These are phyloP conservation scores for Myripristis murdjan DNA, from an alignment of 2,797 vertebrate species.

Conservation along the genomic window DNA sequence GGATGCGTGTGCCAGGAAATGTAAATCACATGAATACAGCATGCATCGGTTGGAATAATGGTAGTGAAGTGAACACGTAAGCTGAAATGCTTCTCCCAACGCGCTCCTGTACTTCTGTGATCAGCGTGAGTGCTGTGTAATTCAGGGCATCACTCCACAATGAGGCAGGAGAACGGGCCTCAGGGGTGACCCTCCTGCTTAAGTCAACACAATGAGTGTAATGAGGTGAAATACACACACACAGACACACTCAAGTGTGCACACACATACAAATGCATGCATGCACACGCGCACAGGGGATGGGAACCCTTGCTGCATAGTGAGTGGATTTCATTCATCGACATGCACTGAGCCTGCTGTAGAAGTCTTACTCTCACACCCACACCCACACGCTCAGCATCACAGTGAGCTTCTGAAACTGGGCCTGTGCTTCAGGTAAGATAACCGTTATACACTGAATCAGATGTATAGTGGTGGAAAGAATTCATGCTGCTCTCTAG, in stretches of 20 bases:
- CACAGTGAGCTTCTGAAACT: too few species aligned
- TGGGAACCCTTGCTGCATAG: conserved; percentile 73
- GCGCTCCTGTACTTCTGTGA: conserved; percentile 31
- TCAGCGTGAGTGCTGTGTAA: conserved; percentile 44
- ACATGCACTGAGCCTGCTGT: conserved; percentile 68
- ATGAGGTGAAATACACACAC: conserved; percentile 76
- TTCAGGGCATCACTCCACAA: conserved; percentile 70
- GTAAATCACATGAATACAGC: conserved; percentile 12
- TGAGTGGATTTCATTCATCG: conserved; percentile 79
- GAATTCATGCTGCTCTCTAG: neutral
- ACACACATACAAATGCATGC: neutral
- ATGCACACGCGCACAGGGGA: conserved; percentile 34
- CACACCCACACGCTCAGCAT: conserved; percentile 63
- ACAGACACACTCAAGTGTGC: conserved; percentile 23
- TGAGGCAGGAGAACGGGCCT: conserved; percentile 62
- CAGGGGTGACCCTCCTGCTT: conserved; percentile 76
- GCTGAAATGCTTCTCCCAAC: conserved; percentile 34
- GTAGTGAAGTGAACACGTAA: conserved; percentile 14
- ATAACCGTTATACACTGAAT: conserved; percentile 19
- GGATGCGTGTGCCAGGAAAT: conserved; percentile 14
- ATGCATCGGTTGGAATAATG: conserved; percentile 16
- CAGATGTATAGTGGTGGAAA: neutral
- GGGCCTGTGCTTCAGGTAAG: too few species aligned
- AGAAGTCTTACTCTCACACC: conserved; percentile 66
- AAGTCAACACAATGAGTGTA: conserved; percentile 80